phyloP scores from a whole-genome alignment of 92 coral and sea anemone genomes.

The Scolanthus callimorphus region DNA sequence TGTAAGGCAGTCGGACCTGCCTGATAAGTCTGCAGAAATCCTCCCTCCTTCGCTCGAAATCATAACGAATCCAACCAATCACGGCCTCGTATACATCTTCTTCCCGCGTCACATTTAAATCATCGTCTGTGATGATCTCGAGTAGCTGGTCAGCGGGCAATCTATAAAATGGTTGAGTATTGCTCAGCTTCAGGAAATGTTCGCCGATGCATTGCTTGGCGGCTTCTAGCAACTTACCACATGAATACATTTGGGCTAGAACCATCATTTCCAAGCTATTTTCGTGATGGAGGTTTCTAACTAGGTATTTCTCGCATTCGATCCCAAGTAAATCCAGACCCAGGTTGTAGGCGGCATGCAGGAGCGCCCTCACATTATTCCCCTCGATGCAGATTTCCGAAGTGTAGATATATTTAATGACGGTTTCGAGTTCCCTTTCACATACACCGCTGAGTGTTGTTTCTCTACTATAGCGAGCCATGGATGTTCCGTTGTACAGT shows the following conservation, averaged over 20 bases:
- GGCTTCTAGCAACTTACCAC: conserved; percentile 53
- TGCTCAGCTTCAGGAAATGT: conserved; percentile 54
- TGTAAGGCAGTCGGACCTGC: conserved; percentile 71
- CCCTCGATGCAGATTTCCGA: conserved; percentile 51
- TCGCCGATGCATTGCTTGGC: conserved; percentile 57
- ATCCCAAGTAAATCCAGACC: conserved; percentile 54
- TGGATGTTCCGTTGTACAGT: conserved; percentile 63
- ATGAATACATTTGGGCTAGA: conserved; percentile 57
- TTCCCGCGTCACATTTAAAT: conserved; percentile 66
- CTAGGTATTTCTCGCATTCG: conserved; percentile 62
- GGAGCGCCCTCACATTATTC: conserved; percentile 59
- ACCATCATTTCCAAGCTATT: conserved; percentile 78
- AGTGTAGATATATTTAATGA: conserved; percentile 72
- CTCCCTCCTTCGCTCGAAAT: conserved; percentile 46
- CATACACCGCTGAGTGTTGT: conserved; percentile 60
- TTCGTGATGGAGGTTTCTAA: conserved; percentile 45
- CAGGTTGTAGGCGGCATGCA: conserved; percentile 59
- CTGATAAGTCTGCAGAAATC: conserved; percentile 44
- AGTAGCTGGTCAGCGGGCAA: conserved; percentile 52
- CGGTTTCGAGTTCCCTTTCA: conserved; percentile 34
- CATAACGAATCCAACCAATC: conserved; percentile 69
- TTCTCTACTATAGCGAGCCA: conserved; percentile 58
- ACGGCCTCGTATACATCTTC: conserved; percentile 76
- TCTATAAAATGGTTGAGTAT: conserved; percentile 40
- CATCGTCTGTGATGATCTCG: conserved; percentile 76